Evolutionary conservation across 2,888 invertebrate genomes (phyloP).

Genomic region (Tethea ocularis): DNA sequence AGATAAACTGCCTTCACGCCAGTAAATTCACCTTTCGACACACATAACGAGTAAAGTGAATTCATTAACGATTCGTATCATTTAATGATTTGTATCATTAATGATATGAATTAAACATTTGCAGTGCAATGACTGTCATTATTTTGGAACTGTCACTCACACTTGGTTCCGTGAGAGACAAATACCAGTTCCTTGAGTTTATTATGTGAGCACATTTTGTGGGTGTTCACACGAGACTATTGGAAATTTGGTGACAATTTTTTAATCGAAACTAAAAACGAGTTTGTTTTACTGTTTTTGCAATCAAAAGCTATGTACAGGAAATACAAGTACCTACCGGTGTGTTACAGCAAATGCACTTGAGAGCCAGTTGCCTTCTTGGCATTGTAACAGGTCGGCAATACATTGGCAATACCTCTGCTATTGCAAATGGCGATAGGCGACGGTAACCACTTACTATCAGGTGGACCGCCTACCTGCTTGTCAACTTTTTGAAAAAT

Average conservation of each 20-base stretch:
- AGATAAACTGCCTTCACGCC: not conserved
- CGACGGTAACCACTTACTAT: no score
- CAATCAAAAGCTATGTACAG: no score
- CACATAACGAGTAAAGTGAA: slow-evolving; percentile 2
- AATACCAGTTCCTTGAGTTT: slow-evolving; percentile 1
- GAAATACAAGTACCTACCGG: no score
- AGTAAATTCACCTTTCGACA: slow-evolving; percentile 1
- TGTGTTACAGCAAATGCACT: no score
- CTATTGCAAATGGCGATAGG: no score
- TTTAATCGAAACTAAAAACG: no score
- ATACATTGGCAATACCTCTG: no score
- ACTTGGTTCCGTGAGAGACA: not conserved
- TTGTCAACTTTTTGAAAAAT: no score
- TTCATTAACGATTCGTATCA: slow-evolving; percentile 1
- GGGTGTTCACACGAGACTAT: not conserved
- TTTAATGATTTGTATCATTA: not conserved
- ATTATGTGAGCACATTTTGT: slow-evolving; percentile 3
- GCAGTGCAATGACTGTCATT: not conserved
- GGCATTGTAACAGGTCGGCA: no score
- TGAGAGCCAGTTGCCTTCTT: no score
- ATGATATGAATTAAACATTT: slow-evolving; percentile 8
- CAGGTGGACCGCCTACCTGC: no score
- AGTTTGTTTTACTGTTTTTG: no score
- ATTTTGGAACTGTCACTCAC: not conserved
- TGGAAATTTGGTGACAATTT: not conserved